Percentiles rank a stretch among this genome's conserved stretches.
Conservation (phyloP, 2,888 invertebrate genomes). For the Meandrusa payeni region DNA sequence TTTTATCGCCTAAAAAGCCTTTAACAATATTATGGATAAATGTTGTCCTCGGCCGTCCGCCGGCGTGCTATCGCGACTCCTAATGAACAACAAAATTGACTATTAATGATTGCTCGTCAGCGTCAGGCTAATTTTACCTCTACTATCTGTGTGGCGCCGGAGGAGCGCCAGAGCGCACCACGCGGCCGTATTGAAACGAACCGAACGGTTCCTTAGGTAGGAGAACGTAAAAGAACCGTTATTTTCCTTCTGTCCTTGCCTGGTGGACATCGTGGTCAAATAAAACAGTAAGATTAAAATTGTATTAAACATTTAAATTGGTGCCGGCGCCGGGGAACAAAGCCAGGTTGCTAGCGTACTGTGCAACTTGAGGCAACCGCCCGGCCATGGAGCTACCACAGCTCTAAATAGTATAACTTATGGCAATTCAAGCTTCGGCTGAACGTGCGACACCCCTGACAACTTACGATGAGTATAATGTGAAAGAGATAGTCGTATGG, state of each 20-base stretch:
- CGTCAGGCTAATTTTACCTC: slow-evolving; percentile 19
- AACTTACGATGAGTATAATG: slow-evolving; percentile 1
- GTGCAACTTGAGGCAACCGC: no score
- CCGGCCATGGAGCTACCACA: no score
- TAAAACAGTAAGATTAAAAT: no score
- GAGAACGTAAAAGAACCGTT: no score
- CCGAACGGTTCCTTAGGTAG: not conserved
- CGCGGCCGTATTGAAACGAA: not conserved
- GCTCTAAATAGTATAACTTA: not conserved
- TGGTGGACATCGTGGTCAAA: no score
- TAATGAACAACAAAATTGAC: slow-evolving; percentile 30
- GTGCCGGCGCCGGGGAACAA: no score
- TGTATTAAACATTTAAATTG: no score
- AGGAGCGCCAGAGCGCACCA: not conserved
- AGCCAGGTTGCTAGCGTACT: no score
- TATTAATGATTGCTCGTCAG: slow-evolving; percentile 27
- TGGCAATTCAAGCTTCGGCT: not conserved
- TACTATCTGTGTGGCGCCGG: slow-evolving; percentile 4
- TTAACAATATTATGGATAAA: slow-evolving; percentile 1
- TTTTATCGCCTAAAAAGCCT: not conserved
- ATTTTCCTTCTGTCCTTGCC: no score
- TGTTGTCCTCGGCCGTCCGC: slow-evolving; percentile 1
- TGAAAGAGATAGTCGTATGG: slow-evolving; percentile 6
- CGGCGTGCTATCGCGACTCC: not conserved
- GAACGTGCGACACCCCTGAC: slow-evolving; percentile 2